Percentiles rank a stretch among this genome's conserved stretches.
Conservation (phyloP, 1,140 invertebrate genomes). For the Bombus sibiricus region DNA sequence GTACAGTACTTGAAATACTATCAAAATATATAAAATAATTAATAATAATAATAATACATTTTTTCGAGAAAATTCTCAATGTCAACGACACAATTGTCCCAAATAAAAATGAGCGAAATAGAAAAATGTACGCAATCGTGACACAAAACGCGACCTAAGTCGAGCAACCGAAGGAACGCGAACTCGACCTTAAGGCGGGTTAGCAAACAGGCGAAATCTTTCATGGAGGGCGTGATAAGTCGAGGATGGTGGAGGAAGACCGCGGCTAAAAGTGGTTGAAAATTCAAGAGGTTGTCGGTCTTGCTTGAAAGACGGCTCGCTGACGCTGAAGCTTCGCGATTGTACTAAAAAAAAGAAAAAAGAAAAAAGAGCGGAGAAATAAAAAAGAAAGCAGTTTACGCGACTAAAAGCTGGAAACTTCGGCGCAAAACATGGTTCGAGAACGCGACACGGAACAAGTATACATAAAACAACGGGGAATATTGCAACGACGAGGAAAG, state of each 20-base stretch:
- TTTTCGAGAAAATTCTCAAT: too few species aligned
- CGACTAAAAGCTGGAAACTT: constrained; percentile 10
- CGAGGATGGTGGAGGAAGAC: not conserved
- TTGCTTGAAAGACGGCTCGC: not conserved
- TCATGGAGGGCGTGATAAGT: not conserved
- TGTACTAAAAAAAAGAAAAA: not conserved
- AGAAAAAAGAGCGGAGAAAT: fast-evolving
- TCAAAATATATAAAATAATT: too few species aligned
- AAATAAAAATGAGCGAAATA: too few species aligned
- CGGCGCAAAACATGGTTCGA: not conserved
- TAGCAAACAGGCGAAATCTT: not conserved
- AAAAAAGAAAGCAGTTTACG: not conserved
- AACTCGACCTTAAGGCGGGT: not conserved
- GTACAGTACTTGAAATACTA: too few species aligned
- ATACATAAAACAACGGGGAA: constrained; percentile 12
- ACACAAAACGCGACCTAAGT: not conserved
- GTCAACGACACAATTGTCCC: too few species aligned
- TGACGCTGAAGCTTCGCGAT: not conserved
- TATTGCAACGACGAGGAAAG: not conserved
- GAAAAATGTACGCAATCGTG: not conserved
- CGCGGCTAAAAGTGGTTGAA: not conserved
- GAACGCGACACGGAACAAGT: not conserved
- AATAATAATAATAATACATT: too few species aligned
- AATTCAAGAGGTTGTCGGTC: not conserved
- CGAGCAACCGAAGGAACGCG: not conserved